Evolutionary conservation across 2,797 vertebrate genomes (phyloP).

Genomic region (Tokudaia tokunoshimensis): DNA sequence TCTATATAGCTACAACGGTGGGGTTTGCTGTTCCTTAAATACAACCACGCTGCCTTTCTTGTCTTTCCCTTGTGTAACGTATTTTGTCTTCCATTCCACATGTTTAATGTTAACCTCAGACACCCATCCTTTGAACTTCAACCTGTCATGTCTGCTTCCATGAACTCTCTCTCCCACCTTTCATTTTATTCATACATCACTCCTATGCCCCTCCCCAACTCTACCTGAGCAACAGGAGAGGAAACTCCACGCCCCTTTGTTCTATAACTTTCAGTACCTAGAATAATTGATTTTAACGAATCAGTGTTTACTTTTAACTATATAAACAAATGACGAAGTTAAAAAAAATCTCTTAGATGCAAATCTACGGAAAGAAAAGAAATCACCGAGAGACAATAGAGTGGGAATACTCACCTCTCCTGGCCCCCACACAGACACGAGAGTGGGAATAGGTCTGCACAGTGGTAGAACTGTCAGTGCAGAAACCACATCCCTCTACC

Average conservation of each 20-base stretch:
- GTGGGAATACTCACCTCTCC: background rate
- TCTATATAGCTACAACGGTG: background rate
- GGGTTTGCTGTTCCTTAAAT: background rate
- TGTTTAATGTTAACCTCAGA: background rate
- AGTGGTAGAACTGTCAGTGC: background rate
- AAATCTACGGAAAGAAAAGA: conserved; percentile 10
- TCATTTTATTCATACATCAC: background rate
- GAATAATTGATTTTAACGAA: conserved; percentile 20
- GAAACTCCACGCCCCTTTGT: background rate
- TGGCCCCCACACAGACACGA: background rate
- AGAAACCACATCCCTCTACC: background rate
- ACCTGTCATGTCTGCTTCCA: background rate
- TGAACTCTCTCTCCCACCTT: background rate
- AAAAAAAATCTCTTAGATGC: background rate
- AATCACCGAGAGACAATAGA: conserved; percentile 14
- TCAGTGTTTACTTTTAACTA: conserved; percentile 43
- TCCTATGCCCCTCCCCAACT: background rate
- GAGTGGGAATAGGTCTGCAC: background rate
- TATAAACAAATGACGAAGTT: background rate
- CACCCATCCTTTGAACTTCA: background rate
- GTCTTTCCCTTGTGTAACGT: background rate
- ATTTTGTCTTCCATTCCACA: background rate
- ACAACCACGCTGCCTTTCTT: background rate
- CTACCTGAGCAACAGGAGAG: background rate
- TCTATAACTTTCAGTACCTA: background rate